These are phyloP conservation scores for Agrotis segetum DNA, from an alignment of 2,888 invertebrate species.

Conservation along the genomic window DNA sequence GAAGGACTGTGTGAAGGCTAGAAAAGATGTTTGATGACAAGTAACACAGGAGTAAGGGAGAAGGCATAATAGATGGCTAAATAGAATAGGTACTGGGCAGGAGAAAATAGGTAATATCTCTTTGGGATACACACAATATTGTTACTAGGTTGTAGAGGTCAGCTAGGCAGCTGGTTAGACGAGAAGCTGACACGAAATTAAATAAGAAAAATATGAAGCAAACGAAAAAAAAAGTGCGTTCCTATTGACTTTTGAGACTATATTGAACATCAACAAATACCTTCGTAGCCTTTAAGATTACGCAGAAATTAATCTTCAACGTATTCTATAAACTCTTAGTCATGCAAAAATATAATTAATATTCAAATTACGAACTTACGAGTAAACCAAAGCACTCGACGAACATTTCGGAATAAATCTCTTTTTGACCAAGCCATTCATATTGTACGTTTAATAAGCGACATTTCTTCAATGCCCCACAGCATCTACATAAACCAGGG, in stretches of 20 bases:
- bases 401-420: constrained; percentile 84
- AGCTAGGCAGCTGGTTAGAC: not conserved
- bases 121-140: too few relatives aligned
- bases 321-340: not conserved
- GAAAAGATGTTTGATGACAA: too few relatives aligned
- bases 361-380: constrained; percentile 68
- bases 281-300: too few relatives aligned
- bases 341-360: too few relatives aligned
- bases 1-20: not conserved
- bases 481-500: constrained; percentile 82
- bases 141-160: not conserved
- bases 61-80: too few relatives aligned
- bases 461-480: constrained; percentile 82
- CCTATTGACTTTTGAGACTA: too few relatives aligned
- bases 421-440: constrained; percentile 80
- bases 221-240: not conserved
- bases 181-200: not conserved
- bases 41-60: too few relatives aligned
- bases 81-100: too few relatives aligned
- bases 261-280: too few relatives aligned
- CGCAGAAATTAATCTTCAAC: not conserved
- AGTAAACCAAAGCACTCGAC: constrained; percentile 84
- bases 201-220: too few relatives aligned
- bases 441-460: constrained; percentile 82
- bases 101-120: too few relatives aligned